Evolutionary conservation across 2,797 vertebrate genomes (phyloP), one percentile per base, ranked within the genome.

Genomic region (Psittacula echo): DNA sequence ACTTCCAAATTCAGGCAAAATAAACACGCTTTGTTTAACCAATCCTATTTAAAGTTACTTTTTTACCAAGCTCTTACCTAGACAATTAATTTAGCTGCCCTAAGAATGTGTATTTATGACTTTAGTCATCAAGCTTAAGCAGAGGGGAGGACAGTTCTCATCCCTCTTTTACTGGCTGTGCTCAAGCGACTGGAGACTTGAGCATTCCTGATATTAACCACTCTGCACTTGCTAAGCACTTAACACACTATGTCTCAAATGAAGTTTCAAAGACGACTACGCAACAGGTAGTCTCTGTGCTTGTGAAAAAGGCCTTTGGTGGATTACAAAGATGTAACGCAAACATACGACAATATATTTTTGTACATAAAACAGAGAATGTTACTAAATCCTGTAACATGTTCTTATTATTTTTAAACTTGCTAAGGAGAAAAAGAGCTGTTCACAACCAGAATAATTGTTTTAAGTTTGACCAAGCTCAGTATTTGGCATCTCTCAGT

Each of bases 1-100:
- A 85, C 19, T 79, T 96, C 87, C 85, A 89, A 92, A 92, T 76
- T 79, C 92, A 92, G 78, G 65, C 51, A 93, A 90, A 95, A 90
- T n/a, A 67, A 2, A 0, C 34, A 44, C 7, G 56, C 64, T 91
- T 85, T 79, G 20, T 93, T 85, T 85, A 89, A 89, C 47, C 47
- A 93, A 60, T 62, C 30, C 27, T 67, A 66, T 70, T 92, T 92
- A 44, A 89, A 89, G 41, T 39, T 67, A 54, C 29, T 90, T 87
- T 21, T 71, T 86, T 92, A 75, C 54, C 24, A 45, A 70, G 26
- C 34, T 89, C 21, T 87, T 67, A 94, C 67, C 64, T 74, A 85
- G 54, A 44, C 30, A 92, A 85, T 79, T 92, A 76, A 92, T 87
- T 58, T 54, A 73, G 44, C n/a, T 77, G 32, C 18, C 41, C 45